These are phyloP conservation scores for Aegotheles bennettii DNA, from an alignment of 2,113 vertebrate genomes.

Conservation along the genomic window DNA sequence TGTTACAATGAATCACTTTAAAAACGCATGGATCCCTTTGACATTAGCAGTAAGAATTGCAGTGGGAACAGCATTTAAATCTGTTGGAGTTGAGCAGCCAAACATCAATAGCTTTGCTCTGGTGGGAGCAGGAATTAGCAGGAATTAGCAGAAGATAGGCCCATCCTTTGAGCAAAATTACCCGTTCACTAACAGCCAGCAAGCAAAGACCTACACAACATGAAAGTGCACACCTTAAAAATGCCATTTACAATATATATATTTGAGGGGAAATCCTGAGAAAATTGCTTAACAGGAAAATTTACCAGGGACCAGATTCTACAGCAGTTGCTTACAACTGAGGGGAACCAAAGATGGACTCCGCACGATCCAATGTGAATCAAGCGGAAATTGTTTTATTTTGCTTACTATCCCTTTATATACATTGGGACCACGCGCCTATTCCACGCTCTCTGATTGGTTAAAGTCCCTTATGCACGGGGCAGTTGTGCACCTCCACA, in stretches of 20 bases:
- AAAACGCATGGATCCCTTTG: neutral
- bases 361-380: too few species aligned
- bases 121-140: neutral
- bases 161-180: neutral
- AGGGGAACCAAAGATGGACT: too few species aligned
- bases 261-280: neutral
- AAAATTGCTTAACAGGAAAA: neutral
- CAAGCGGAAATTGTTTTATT: too few species aligned
- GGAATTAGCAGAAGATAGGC: neutral
- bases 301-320: neutral
- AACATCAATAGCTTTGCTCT: neutral
- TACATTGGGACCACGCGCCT: too few species aligned
- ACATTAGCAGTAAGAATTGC: neutral
- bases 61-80: neutral
- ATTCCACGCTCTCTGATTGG: too few species aligned
- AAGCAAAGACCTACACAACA: neutral
- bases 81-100: neutral
- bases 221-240: neutral
- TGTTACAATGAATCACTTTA: neutral
- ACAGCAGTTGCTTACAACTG: neutral
- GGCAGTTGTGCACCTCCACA: too few species aligned
- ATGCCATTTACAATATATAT: neutral
- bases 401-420: too few species aligned
- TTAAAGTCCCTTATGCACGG: too few species aligned
- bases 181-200: fast-evolving